Percentiles rank a stretch among this genome's conserved stretches.
Conservation (phyloP, 2,113 vertebrate genomes). For the Hoplias malabaricus region DNA sequence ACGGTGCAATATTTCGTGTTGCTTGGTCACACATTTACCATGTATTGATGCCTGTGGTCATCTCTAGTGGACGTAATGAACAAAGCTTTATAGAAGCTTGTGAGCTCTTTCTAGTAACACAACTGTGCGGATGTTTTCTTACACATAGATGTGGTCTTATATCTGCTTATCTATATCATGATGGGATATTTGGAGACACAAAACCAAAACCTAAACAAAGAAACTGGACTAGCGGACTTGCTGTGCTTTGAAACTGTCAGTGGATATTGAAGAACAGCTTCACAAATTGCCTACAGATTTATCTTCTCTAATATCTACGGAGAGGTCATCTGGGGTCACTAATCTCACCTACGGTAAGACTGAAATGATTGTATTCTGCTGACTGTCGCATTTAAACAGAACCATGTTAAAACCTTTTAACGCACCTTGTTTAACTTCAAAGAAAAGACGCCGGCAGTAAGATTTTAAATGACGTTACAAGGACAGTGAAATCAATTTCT, state of each 20-base stretch:
- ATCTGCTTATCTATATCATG: neutral
- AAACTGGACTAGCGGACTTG: neutral
- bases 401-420: neutral
- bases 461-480: neutral
- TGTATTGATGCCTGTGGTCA: slow-evolving; percentile 11
- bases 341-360: slow-evolving; percentile 22
- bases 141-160: neutral
- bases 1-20: slow-evolving; percentile 35
- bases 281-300: neutral
- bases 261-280: neutral
- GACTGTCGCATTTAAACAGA: neutral
- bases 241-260: neutral
- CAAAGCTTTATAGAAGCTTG: neutral
- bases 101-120: slow-evolving; percentile 13
- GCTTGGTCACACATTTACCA: slow-evolving; percentile 42
- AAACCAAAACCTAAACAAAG: neutral
- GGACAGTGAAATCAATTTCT: slow-evolving; percentile 17
- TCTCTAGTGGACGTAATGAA: slow-evolving; percentile 4
- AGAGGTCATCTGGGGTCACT: neutral
- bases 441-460: neutral
- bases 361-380: neutral
- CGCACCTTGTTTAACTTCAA: neutral
- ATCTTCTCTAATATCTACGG: neutral
- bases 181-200: neutral
- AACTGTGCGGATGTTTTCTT: neutral